Base-by-base conservation (phyloP, 1,140 invertebrate genomes). In the Achroia grisella region DNA sequence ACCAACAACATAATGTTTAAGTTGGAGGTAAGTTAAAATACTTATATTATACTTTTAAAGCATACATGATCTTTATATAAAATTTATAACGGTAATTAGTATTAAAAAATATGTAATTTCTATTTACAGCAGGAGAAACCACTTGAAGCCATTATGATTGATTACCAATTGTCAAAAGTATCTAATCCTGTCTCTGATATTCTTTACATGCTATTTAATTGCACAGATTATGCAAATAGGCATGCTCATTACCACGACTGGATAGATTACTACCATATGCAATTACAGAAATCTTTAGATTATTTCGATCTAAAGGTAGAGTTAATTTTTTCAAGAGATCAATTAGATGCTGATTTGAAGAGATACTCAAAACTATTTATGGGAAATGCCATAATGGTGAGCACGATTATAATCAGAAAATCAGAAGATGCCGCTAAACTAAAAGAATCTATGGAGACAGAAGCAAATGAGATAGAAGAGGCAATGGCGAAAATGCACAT, bases 261-360 rank as follows among this genome's bases (percentile, higher is more conserved):
- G 64, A 37, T 68, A 2, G 56, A 59, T 27, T 59, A 57, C 15
- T 68, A 68, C 33, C 52, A 64, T 30, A 30, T 37, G 10, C 32
- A 45, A 29, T 27, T 68, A 11, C 49, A 63, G 1, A 34, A 50
- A 15, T 43, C 45, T n/a, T 39, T 62, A 11, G 37, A 40, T 8
- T 32, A 57, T 10, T 51, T 28, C 11, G 54, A 39, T 10, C 34
- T 68, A 1, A 62, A 62, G 42, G 45, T 43, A 1, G 57, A 48
- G 3, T 39, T 23, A 1, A 14, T 56, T 4, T 64, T 55, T 23
- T 43, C 57, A 1, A 58, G 44, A 44, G 56, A 63, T 12, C 44
- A 60, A 32, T 34, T 63, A 8, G 56, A 67, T 35, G 44, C 51
- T 6, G 63, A 67, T 14, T 28, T 67, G 4, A 56, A 50, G 35